phyloP scores from a whole-genome alignment of 2,888 invertebrate species.

The Trilocha varians region DNA sequence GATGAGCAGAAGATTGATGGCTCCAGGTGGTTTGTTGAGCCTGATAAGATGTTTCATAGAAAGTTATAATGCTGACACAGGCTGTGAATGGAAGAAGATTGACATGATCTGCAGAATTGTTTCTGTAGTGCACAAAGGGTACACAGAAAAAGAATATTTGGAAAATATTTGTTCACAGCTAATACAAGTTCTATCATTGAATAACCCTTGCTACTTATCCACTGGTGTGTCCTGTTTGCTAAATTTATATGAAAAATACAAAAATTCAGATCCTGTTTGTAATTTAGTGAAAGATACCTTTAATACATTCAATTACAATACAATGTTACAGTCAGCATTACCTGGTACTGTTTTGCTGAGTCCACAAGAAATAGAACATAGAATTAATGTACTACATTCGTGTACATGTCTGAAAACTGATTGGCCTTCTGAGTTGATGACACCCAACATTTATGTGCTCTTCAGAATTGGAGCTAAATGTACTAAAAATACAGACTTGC shows the following conservation, averaged over 20 bases:
- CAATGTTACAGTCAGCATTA: conserved; percentile 24
- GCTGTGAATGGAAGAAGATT: conserved; percentile 78
- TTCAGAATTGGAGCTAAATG: conserved; percentile 51
- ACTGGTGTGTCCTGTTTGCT: conserved; percentile 73
- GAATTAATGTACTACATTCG: conserved; percentile 46
- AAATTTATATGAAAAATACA: conserved; percentile 63
- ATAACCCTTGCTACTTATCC: conserved; percentile 52
- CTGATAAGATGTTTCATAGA: conserved; percentile 78
- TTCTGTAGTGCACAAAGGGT: conserved; percentile 63
- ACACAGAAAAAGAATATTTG: conserved; percentile 64
- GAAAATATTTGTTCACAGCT: conserved; percentile 68
- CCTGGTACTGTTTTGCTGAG: conserved; percentile 51
- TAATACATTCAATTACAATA: conserved; percentile 33
- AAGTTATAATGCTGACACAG: conserved; percentile 64
- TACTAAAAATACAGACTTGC: conserved; percentile 37
- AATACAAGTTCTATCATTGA: conserved; percentile 51
- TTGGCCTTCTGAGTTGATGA: conserved; percentile 42
- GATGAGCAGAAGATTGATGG: conserved; percentile 73
- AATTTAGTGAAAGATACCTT: conserved; percentile 35
- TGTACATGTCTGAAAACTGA: conserved; percentile 37
- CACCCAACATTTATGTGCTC: conserved; percentile 50
- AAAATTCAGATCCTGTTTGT: conserved; percentile 42
- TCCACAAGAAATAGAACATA: conserved; percentile 47
- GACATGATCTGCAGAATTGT: conserved; percentile 79
- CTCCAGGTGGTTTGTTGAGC: conserved; percentile 76